Base-by-base conservation (phyloP, 2,797 vertebrate species). In the Pseudochirops corinnae region DNA sequence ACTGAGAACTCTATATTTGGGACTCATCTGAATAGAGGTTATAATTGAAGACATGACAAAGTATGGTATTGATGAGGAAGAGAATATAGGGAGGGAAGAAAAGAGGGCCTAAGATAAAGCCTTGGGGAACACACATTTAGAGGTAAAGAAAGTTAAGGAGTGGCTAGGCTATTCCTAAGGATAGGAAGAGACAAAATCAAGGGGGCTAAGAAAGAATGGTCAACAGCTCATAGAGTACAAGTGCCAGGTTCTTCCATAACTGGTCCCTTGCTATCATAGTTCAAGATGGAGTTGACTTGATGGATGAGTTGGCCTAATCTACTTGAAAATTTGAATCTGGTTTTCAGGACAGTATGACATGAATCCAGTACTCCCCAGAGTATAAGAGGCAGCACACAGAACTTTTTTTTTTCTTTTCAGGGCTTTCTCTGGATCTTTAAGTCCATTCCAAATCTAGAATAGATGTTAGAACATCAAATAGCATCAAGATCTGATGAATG, bases 191-290 rank as follows among this genome's bases (percentile, higher is more conserved):
- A 74, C 2, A 39, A 74, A 74, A 74, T 74, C 60, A 74, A 74
- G 67, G 16, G n/a, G 21, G 18, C 9, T 29, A 39, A 82, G 31
- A 62, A 62, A 62, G 12, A 62, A 12, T 1, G 12, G 31, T 62
- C 31, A 62, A 62, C 0, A 62, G 67, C 29, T 82, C 67, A 39
- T 82, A 82, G n/a, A 39, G 16, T 21, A 39, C 67, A 21, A 82
- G 62, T n/a, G 33, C 33, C 33, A 67, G 67, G 5, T 93, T 96
- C 94, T 94, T 39, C 2, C 52, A 92, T 28, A 93, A 18, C 1
- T 55, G 87, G 12, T 58, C 11, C 93, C 96, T 95, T 93, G 31
- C 55, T 92, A 39, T 24, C 31, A 52, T 46, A 90, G 90, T 91
- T n/a, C 94, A 82, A 93, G 57, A 92, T 87, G 82, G 14, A 82